phyloP scores from a whole-genome alignment of 2,888 invertebrate genomes.

The Dysmachus trigonus region DNA sequence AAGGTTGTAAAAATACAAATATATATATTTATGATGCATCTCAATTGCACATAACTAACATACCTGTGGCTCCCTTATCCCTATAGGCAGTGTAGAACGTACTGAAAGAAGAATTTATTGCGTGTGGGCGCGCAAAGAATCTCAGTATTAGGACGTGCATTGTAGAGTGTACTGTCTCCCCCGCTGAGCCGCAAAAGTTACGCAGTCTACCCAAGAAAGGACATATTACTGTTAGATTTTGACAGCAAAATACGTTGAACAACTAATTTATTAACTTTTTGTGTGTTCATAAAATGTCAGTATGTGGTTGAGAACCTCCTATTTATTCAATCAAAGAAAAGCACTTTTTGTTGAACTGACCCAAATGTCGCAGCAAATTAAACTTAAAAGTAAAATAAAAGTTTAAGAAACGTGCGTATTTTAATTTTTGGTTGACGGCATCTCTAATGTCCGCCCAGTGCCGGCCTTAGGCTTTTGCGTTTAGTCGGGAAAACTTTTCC shows the following conservation, averaged over 20 bases:
- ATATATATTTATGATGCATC: neutral
- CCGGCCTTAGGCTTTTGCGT: too few species aligned
- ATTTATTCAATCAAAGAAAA: too few species aligned
- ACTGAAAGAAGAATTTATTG: slow-evolving; percentile 72
- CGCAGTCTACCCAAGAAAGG: slow-evolving; percentile 65
- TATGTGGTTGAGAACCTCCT: too few species aligned
- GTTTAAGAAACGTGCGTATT: too few species aligned
- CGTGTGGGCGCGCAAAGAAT: slow-evolving; percentile 73
- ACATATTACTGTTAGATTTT: neutral
- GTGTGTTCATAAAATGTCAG: neutral
- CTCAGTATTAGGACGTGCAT: slow-evolving; percentile 78
- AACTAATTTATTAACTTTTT: neutral
- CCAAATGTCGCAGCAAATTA: too few species aligned
- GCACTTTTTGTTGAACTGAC: too few species aligned
- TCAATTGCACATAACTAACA: neutral
- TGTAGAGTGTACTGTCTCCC: slow-evolving; percentile 76
- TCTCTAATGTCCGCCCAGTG: too few species aligned
- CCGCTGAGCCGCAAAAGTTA: slow-evolving; percentile 87
- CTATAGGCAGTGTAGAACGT: slow-evolving; percentile 81
- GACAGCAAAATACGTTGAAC: neutral
- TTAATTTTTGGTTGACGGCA: too few species aligned
- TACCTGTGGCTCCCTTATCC: slow-evolving; percentile 65
- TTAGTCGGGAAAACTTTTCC: too few species aligned
- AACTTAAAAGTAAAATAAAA: too few species aligned
- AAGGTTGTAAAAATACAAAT: neutral